Evolutionary conservation across 2,797 vertebrate genomes (phyloP), one percentile per base, ranked within the genome.

Genomic region (Helarctos malayanus): DNA sequence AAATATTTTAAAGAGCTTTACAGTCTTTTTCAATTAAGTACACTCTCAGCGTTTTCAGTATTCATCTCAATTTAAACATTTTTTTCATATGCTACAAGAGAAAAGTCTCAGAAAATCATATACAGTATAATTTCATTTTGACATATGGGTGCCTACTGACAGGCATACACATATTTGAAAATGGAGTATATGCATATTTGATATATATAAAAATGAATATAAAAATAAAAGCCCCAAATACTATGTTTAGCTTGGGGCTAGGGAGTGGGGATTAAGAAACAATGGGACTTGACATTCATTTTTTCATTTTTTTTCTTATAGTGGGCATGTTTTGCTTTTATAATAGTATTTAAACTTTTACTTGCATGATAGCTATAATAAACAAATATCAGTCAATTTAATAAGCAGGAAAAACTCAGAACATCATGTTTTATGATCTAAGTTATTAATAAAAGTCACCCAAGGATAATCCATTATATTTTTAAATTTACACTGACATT

Each of bases 401-500:
- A 54, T 59, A 79, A 94, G 38, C 14, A 93, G 25, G 47, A 84
- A 93, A 79, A 93, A 83, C n/a, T 56, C 63, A 92, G 32, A 86
- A 65, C 0, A 94, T 61, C 87, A 89, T 76, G 61, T 73, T 63
- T 94, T 96, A 87, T 68, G 11, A 88, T n/a, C 45, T 80, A 86
- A 63, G 19, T 86, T 95, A 94, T 49, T 59, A 87, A n/a, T 41
- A 91, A 65, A 56, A 95, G 6, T 85, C 3, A 76, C 79, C 13
- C 27, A 81, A 21, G 45, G 7, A 89, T 88, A 92, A 92, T 16
- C 1, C 16, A 83, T 84, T 91, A 56, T 32, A 80, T 95, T 96
- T 69, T 96, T 32, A 89, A 89, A 32, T 82, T 54, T 97, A n/a
- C 61, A 96, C 49, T 91, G 47, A 95, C 90, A 97, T 95, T 76